Evolutionary conservation across 2,113 vertebrate genomes (phyloP).

Genomic region (Myrmophylax atrothorax): DNA sequence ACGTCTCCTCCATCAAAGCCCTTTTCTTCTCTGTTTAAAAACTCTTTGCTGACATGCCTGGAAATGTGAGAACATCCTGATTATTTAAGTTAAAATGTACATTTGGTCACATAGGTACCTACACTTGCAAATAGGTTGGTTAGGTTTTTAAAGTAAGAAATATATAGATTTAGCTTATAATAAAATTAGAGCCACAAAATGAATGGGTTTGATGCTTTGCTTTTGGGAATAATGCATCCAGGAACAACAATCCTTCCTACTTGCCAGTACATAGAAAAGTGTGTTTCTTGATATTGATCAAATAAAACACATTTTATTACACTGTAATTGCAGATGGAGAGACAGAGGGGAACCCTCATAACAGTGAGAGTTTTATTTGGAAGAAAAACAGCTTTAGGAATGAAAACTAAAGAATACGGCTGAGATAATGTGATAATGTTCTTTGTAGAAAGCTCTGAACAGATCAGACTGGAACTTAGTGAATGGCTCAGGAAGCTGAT

Average conservation of each 20-base stretch:
- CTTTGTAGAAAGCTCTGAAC: not conserved
- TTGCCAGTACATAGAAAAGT: not conserved
- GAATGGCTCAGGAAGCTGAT: not conserved
- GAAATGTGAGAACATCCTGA: not conserved
- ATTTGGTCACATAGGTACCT: not conserved
- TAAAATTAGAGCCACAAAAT: not conserved
- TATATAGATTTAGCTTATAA: not conserved
- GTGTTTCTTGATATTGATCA: not conserved
- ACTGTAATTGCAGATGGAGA: not conserved
- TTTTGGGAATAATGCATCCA: not conserved
- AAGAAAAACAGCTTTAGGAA: not conserved
- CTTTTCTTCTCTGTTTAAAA: not conserved
- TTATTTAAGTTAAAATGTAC: not conserved
- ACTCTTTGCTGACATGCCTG: not conserved
- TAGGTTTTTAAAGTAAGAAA: not conserved
- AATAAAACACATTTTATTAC: not conserved
- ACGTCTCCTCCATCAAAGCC: not conserved
- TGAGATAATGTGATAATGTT: not conserved
- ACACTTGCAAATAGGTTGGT: not conserved
- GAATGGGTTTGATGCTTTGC: not conserved
- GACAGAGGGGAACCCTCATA: not conserved
- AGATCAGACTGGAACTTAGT: not conserved
- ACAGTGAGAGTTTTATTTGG: not conserved
- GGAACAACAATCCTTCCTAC: not conserved
- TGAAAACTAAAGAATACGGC: not conserved